Conservation (phyloP, 2,113 vertebrate genomes). For the Capricornis sumatraensis region DNA sequence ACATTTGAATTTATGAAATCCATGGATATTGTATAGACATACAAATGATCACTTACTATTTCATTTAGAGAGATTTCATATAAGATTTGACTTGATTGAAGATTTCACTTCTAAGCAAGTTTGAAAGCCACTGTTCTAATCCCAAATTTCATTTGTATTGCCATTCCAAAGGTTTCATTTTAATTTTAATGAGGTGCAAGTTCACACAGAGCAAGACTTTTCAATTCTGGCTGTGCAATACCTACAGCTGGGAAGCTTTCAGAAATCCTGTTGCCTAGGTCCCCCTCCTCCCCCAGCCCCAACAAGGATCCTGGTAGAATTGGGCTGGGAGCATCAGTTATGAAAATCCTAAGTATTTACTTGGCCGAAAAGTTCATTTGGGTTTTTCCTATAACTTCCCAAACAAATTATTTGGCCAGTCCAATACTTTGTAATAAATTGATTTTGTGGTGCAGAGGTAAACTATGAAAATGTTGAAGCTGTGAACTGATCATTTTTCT, state of each 20-base stretch:
- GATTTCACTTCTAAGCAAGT: not conserved
- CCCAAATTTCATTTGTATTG: conserved; percentile 18
- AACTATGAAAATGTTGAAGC: not conserved
- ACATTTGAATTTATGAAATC: not conserved
- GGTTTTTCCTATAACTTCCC: not conserved
- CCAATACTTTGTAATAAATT: not conserved
- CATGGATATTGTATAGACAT: not conserved
- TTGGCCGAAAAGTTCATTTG: not conserved
- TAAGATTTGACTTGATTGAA: not conserved
- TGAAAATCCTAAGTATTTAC: not conserved
- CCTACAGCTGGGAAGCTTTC: not conserved
- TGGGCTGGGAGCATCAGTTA: not conserved
- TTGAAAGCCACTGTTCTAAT: not conserved
- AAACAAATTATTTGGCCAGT: not conserved
- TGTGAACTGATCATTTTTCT: conserved; percentile 38
- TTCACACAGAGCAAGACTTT: not conserved
- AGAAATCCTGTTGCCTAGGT: not conserved
- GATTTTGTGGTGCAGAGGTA: not conserved
- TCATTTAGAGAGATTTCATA: not conserved
- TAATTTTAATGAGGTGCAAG: not conserved
- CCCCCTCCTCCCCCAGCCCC: not conserved
- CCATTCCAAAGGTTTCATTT: not conserved
- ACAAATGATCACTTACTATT: not conserved
- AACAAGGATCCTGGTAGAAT: not conserved
- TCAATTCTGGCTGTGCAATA: not conserved